A percentile compares a stretch with the other conserved stretches of the same genome.
Conservation (phyloP, 2,797 vertebrate species). For the Orestias chungarensis region DNA sequence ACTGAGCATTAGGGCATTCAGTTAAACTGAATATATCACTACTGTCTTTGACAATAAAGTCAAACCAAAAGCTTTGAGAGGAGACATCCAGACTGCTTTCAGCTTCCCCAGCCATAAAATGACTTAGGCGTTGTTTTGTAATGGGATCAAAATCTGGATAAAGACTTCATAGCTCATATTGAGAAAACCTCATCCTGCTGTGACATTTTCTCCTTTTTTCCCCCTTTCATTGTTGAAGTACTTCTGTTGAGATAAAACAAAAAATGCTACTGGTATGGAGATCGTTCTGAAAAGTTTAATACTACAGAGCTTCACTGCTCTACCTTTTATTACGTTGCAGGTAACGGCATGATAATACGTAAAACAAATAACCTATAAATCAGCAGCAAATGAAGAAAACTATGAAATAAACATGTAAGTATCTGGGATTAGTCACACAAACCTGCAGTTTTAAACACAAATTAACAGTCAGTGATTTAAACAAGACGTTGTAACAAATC, state of each 20-base stretch:
- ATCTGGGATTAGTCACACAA: background rate
- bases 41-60: slow-evolving; percentile 39
- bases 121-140: background rate
- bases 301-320: background rate
- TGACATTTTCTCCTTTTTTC: background rate
- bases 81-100: slow-evolving; percentile 29
- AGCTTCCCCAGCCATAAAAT: slow-evolving; percentile 32
- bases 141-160: slow-evolving; percentile 61
- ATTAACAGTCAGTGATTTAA: background rate
- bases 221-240: background rate
- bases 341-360: background rate
- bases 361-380: background rate
- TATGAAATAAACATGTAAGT: background rate
- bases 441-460: background rate
- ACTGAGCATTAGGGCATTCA: slow-evolving; percentile 37
- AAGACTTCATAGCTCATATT: slow-evolving; percentile 55
- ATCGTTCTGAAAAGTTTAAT: background rate
- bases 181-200: slow-evolving; percentile 43
- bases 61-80: slow-evolving; percentile 49
- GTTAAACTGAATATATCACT: slow-evolving; percentile 29
- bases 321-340: background rate
- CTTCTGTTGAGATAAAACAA: slow-evolving; percentile 21
- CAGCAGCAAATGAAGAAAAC: background rate
- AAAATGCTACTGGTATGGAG: background rate
- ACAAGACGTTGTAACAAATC: background rate